Evolutionary conservation across 2,888 invertebrate species (phyloP).

Genomic region (Podotricha telesiphe): DNA sequence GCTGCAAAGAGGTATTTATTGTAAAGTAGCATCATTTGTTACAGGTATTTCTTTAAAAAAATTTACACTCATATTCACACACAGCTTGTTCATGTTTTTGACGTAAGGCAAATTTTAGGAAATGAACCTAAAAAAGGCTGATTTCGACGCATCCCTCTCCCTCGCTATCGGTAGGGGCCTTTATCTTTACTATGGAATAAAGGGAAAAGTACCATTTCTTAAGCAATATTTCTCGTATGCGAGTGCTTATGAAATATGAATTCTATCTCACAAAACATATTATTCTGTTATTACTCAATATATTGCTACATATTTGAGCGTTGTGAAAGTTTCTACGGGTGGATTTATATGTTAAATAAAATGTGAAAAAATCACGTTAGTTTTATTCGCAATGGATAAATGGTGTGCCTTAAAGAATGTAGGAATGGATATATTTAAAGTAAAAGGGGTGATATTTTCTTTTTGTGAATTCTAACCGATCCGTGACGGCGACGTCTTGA

Average conservation of each 20-base stretch:
- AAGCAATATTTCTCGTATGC: conserved; percentile 75
- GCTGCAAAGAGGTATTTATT: too few species aligned
- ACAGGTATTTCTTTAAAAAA: too few species aligned
- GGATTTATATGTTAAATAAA: conserved; percentile 1
- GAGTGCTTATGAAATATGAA: conserved; percentile 82
- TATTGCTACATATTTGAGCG: conserved; percentile 64
- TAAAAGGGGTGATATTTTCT: conserved; percentile 26
- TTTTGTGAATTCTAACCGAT: conserved; percentile 49
- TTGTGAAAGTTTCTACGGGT: conserved; percentile 9
- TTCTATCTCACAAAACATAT: conserved; percentile 79
- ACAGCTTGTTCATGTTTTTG: conserved; percentile 60
- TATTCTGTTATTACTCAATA: conserved; percentile 73
- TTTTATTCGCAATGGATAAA: background rate
- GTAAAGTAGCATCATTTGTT: too few species aligned
- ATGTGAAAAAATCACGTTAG: background rate
- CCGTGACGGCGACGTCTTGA: conserved; percentile 69
- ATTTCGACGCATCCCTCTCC: conserved; percentile 65
- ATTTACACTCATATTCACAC: too few species aligned
- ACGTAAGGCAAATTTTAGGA: conserved; percentile 70
- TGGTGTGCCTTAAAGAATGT: background rate
- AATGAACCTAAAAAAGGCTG: conserved; percentile 68
- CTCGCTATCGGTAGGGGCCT: conserved; percentile 64
- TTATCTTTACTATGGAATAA: conserved; percentile 78
- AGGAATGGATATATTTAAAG: background rate
- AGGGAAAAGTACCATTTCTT: conserved; percentile 70